phyloP scores from a whole-genome alignment of 2,888 invertebrate genomes.

The Perizoma affinitatum region DNA sequence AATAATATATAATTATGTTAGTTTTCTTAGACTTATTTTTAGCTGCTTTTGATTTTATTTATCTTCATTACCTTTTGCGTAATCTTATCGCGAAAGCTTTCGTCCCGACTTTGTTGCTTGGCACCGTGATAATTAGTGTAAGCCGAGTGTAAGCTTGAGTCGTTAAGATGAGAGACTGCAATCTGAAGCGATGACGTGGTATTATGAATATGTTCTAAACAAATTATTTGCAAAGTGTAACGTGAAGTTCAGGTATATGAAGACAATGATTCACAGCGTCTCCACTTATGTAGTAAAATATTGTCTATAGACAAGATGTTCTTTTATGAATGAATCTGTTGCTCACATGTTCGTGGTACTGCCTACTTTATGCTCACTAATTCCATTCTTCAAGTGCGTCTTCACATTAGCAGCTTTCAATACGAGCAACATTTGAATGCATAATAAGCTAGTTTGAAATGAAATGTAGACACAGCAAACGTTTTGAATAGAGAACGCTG shows the following conservation, averaged over 20 bases:
- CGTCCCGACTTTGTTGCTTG: constrained; percentile 14
- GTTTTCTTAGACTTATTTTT: neutral
- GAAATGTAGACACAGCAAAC: constrained; percentile 55
- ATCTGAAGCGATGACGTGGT: neutral
- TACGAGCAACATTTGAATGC: constrained; percentile 49
- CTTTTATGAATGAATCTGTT: constrained; percentile 31
- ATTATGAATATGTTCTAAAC: neutral
- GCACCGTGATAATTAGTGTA: constrained; percentile 6
- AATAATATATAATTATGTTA: neutral
- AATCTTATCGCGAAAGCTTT: neutral
- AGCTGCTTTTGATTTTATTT: neutral
- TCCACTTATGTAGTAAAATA: constrained; percentile 3
- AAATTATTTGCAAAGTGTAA: too few species aligned
- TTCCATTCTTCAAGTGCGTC: constrained; percentile 27
- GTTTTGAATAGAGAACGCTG: constrained; percentile 69
- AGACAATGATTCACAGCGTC: neutral
- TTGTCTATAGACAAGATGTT: constrained; percentile 19
- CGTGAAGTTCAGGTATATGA: too few species aligned
- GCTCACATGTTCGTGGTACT: constrained; percentile 31
- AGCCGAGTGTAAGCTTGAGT: neutral
- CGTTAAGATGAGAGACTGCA: neutral
- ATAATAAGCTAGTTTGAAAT: constrained; percentile 49
- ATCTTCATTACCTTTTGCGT: constrained; percentile 4
- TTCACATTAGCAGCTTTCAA: constrained; percentile 30
- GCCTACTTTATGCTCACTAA: constrained; percentile 23